phyloP scores from a whole-genome alignment of 2,797 vertebrate species.

The Centroberyx gerrardi region DNA sequence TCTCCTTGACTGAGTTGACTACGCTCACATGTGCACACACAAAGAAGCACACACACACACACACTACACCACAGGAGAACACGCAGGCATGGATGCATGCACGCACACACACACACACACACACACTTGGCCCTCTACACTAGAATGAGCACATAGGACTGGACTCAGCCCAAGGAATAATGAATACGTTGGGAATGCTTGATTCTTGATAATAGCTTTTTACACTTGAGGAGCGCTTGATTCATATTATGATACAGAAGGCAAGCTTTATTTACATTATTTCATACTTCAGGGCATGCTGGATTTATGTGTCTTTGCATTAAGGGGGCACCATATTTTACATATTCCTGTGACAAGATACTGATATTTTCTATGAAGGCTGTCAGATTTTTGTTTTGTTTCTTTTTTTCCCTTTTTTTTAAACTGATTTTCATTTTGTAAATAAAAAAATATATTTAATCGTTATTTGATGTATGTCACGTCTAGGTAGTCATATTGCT shows the following conservation, averaged over 20 bases:
- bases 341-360: neutral
- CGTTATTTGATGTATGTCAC: neutral
- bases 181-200: conserved; percentile 17
- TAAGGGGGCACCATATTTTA: neutral
- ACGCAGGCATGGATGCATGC: neutral
- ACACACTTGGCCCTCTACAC: conserved; percentile 2
- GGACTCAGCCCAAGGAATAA: conserved; percentile 22
- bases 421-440: no score
- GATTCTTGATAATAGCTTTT: conserved; percentile 56
- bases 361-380: no score
- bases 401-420: neutral
- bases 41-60: neutral
- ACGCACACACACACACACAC: neutral
- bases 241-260: conserved; percentile 32
- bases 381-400: neutral
- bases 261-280: conserved; percentile 32
- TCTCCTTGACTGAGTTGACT: conserved; percentile 37
- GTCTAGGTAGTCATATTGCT: neutral
- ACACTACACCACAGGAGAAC: conserved; percentile 4
- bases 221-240: conserved; percentile 45
- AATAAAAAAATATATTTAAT: no score
- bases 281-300: conserved; percentile 14
- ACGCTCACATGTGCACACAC: neutral
- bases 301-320: conserved; percentile 16
- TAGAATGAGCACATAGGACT: conserved; percentile 15